These are phyloP conservation scores for Rhineura floridana DNA, from an alignment of 2,113 vertebrate species.

Conservation along the genomic window DNA sequence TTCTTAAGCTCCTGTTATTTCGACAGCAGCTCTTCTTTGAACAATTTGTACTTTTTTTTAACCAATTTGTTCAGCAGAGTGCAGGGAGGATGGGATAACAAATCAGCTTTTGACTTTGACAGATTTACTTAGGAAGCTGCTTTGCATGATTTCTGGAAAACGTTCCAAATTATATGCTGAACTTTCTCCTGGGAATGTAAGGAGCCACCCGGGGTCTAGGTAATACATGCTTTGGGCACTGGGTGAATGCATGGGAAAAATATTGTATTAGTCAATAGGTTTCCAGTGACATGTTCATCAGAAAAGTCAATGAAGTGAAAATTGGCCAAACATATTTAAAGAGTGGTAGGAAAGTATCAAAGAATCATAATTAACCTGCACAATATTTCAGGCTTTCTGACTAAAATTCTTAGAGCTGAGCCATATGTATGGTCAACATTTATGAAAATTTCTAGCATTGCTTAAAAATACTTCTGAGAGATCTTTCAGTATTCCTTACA, in stretches of 20 bases:
- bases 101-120: conserved; percentile 43
- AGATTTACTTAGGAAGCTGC: conserved; percentile 42
- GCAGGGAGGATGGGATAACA: conserved; percentile 33
- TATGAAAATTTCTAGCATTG: background rate
- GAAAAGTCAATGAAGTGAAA: background rate
- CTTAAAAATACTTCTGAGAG: background rate
- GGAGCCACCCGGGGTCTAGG: too few species aligned
- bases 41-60: conserved; percentile 7
- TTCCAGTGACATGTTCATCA: background rate
- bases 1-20: conserved; percentile 62
- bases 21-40: conserved; percentile 48
- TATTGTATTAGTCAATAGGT: background rate
- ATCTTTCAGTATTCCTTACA: background rate
- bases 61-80: conserved; percentile 47
- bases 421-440: background rate
- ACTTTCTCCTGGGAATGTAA: background rate
- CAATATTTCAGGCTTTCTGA: background rate
- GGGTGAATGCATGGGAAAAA: background rate
- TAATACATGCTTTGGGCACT: background rate
- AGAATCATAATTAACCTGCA: background rate
- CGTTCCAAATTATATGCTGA: conserved; percentile 22
- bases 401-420: background rate
- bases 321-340: background rate
- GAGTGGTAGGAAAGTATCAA: background rate
- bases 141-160: conserved; percentile 23